Evolutionary conservation across 2,888 invertebrate genomes (phyloP).

Genomic region (Pogonocherus hispidulus): DNA sequence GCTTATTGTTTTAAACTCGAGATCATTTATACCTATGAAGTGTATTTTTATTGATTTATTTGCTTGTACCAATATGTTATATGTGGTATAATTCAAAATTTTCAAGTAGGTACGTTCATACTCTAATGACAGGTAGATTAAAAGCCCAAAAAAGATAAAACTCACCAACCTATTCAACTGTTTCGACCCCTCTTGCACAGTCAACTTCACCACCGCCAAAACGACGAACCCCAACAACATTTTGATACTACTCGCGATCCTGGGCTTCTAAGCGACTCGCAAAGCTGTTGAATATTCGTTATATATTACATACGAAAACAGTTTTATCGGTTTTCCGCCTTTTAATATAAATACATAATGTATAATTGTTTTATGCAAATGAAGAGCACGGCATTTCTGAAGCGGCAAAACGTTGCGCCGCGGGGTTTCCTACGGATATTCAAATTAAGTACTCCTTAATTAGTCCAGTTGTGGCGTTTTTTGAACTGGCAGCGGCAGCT

Average conservation of each 20-base stretch:
- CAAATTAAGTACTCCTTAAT: slow-evolving; percentile 20
- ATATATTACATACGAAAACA: slow-evolving; percentile 19
- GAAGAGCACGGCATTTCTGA: slow-evolving; percentile 3
- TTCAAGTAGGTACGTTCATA: too few relatives aligned
- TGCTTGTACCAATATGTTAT: too few relatives aligned
- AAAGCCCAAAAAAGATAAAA: not conserved
- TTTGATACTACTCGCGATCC: not conserved
- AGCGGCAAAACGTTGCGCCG: not conserved
- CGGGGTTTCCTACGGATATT: slow-evolving; percentile 21
- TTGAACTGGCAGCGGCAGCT: not conserved
- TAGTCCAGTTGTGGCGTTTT: slow-evolving; percentile 6
- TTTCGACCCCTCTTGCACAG: not conserved
- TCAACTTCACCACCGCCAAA: not conserved
- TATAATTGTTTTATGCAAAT: slow-evolving; percentile 13
- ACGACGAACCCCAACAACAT: slow-evolving; percentile 9
- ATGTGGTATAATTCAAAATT: too few relatives aligned
- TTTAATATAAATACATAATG: slow-evolving; percentile 23
- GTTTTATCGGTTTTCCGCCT: slow-evolving; percentile 17
- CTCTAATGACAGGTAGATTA: too few relatives aligned
- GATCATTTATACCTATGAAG: too few relatives aligned
- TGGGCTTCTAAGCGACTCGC: not conserved
- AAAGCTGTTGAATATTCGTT: not conserved
- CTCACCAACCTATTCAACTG: slow-evolving; percentile 15
- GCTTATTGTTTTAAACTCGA: too few relatives aligned
- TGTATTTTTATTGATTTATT: too few relatives aligned